Base-by-base conservation (phyloP, 2,797 vertebrate species). In the Melanotaenia boesemani region DNA sequence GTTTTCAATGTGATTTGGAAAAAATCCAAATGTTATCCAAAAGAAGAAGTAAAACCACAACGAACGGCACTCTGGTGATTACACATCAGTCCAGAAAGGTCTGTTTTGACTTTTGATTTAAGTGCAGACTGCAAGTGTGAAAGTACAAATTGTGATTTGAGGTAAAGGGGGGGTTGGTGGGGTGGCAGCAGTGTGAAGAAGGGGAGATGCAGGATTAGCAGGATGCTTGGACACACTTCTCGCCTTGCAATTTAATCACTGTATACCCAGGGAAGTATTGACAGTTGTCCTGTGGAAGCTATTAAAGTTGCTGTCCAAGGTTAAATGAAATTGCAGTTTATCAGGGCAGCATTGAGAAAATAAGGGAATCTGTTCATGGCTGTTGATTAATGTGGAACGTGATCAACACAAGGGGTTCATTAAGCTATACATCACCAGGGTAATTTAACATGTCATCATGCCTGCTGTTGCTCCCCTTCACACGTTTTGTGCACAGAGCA, bases 251-350 rank as follows among this genome's bases (percentile, higher is more conserved):
- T 98, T 99, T 99, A 99, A 99, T 99, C 97, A 98, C 96, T 96
- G 95, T 97, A 96, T 95, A 96, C 95, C 92, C 93, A 70, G 96
- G 95, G 94, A 97, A 96, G 96, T 99, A 99, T 99, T 96, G 97
- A 99, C 98, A 98, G 97, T 98, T 97, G 97, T 99, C 97, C 97
- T 95, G 95, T 96, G 96, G 95, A 98, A 97, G 97, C 97, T 97
- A 98, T 99, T 99, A 98, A 98, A 97, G 96, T 97, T 97, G 96
- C 97, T 97, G 96, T 99, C 97, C 98, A 99, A 99, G 98, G 98
- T 99, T 98, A 99, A 98, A 99, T 99, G 97, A 99, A 98, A 99
- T 99, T 97, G 98, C 97, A 98, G 97, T 99, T 99, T 98, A 98
- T 99, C 98, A 99, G 96, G 95, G 96, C 95, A 96, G 96, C 98